Evolutionary conservation across 2,113 vertebrate species (phyloP).

Genomic region (Epinephelus fuscoguttatus): DNA sequence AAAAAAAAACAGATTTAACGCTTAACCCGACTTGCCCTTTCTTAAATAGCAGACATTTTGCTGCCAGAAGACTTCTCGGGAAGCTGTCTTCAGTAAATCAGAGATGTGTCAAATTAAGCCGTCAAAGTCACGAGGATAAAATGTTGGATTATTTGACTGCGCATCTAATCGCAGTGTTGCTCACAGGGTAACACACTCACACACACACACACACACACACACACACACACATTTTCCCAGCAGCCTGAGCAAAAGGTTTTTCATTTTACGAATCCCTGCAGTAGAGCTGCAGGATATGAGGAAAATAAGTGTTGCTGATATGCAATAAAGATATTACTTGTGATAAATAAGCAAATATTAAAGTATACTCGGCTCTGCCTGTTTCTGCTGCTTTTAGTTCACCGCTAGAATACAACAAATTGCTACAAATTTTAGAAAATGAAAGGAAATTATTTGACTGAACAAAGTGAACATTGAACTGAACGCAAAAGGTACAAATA

Average conservation of each 20-base stretch:
- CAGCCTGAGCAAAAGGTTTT: conserved; percentile 5
- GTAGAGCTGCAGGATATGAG: not conserved
- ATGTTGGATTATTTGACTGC: conserved; percentile 46
- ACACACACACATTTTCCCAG: conserved; percentile 11
- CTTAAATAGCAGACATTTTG: conserved; percentile 25
- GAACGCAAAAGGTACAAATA: too few relatives aligned
- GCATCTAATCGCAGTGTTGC: conserved; percentile 33
- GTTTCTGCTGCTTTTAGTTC: too few relatives aligned
- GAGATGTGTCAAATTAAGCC: conserved; percentile 49
- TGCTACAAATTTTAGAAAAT: too few relatives aligned
- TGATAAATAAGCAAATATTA: too few relatives aligned
- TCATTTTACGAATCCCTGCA: not conserved
- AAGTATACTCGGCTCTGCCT: too few relatives aligned
- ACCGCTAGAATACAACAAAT: too few relatives aligned
- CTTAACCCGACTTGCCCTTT: conserved; percentile 35
- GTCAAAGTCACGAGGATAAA: conserved; percentile 54
- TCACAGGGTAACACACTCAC: conserved; percentile 16
- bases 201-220: conserved; percentile 1
- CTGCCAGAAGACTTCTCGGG: conserved; percentile 39
- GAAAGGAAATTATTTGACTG: too few relatives aligned
- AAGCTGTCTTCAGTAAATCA: conserved; percentile 47
- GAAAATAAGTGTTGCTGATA: too few relatives aligned
- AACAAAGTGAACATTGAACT: too few relatives aligned
- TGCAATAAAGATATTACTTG: too few relatives aligned
- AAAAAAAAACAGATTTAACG: conserved; percentile 23